Percentiles rank a stretch among this genome's conserved stretches.
Conservation (phyloP, 2,888 invertebrate species). For the Coenonympha glycerion region DNA sequence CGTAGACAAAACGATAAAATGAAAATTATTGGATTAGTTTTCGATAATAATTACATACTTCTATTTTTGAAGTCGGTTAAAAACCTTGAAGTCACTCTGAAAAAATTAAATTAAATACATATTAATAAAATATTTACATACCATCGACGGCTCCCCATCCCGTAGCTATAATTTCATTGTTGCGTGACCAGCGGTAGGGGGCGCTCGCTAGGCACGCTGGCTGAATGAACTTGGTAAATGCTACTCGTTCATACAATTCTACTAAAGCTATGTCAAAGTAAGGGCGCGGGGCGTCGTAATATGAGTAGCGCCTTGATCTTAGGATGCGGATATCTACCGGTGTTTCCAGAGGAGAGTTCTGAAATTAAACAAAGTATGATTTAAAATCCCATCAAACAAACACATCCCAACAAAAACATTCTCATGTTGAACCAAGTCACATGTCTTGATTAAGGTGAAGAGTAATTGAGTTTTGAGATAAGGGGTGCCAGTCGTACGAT, state of each 20-base stretch:
- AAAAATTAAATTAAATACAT: not conserved
- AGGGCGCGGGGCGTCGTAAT: not conserved
- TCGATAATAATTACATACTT: too few relatives aligned
- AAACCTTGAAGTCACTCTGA: too few relatives aligned
- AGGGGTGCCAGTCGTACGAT: too few relatives aligned
- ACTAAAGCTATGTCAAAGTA: slow-evolving; percentile 2
- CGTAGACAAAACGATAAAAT: too few relatives aligned
- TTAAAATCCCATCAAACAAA: too few relatives aligned
- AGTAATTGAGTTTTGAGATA: too few relatives aligned
- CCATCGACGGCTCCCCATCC: slow-evolving; percentile 1
- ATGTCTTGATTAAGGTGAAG: too few relatives aligned
- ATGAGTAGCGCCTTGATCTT: not conserved
- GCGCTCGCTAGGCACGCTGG: not conserved
- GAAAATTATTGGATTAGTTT: too few relatives aligned
- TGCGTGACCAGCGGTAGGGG: not conserved
- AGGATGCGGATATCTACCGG: not conserved
- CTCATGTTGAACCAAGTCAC: too few relatives aligned
- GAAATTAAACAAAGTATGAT: not conserved
- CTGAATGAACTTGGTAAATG: slow-evolving; percentile 5
- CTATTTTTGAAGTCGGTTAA: too few relatives aligned
- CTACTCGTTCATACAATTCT: not conserved
- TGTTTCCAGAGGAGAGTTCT: not conserved
- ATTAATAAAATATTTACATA: not conserved
- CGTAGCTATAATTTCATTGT: not conserved
- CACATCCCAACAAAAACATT: too few relatives aligned